Base-by-base conservation (phyloP, 2,797 vertebrate genomes). In the Hydrolagus colliei region DNA sequence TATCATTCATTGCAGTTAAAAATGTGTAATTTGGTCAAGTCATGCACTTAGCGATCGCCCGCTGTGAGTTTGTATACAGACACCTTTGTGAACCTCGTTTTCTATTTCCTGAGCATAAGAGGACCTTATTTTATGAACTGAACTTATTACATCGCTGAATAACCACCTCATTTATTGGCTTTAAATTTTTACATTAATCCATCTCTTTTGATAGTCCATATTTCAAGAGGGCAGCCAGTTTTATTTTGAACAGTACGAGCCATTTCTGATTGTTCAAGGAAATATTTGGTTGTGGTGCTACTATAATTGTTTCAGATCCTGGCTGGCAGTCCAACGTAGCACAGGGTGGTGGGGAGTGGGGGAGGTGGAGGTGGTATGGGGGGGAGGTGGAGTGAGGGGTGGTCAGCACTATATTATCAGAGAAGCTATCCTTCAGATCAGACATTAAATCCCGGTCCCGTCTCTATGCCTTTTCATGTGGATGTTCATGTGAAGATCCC, bases 31-130 rank as follows among this genome's bases (percentile, higher is more conserved):
- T 89, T 86, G 89, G 88, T 89, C 85, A 75, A 90, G 88, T 75
- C 86, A 16, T 61, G 87, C n/a, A 4, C 84, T 86, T 89, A 86
- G 89, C 87, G 87, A 87, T 88, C 89, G 90, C 90, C 90, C 0
- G 74, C 89, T 88, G 91, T 91, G 92, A 90, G 88, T 88, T 91
- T 92, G 93, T 90, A 92, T 93, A 27, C 88, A 91, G 90, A 91
- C 91, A 93, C 90, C 89, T 92, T 90, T 88, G 92, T 85, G 89
- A 87, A 88, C 87, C 90, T 90, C 91, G 86, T 84, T 87, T 91
- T 91, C 67, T 87, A 87, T 91, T 93, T 93, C 92, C 92, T 92
- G 92, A 90, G 89, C 90, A 86, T 7, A 88, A 87, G 89, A 88
- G 91, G 82, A 85, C 65, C 88, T 90, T 87, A 87, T 90, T 93